Evolutionary conservation across 2,113 vertebrate species (phyloP), one percentile per base, ranked within the genome.

Genomic region (Uria aalge): DNA sequence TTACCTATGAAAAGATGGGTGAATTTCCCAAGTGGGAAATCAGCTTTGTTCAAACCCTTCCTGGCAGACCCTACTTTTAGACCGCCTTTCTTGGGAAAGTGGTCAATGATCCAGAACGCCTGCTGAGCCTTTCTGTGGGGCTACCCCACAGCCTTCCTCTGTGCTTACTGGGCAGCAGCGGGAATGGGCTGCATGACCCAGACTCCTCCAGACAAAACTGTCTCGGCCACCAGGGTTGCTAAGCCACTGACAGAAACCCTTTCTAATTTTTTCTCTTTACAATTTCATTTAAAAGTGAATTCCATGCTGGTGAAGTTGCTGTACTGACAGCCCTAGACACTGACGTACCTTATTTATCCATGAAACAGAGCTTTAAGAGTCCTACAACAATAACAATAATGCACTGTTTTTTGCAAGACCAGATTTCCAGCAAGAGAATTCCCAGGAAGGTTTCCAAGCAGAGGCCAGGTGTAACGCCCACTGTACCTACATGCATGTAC

Each of bases 401-500:
- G 40, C 38, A 45, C 38, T 83, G 24, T 9, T 75, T 8, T 92
- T 86, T 90, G 24, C 40, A 86, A 79, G 48, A 40, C 9, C 9
- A 40, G 32, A 15, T 43, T 74, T 74, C 60, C 71, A 78, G 41
- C 40, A 68, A 56, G 19, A 50, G 15, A 71, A 56, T 86, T 74
- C 45, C 48, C 20, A 30, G 12, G 6, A 53, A 69, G 26, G 6
- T 30, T 91, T 64, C 52, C 55, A 55, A 67, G 52, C 55, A 74
- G 40, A 66, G 30, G n/a, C 55, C 64, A 69, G 17, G 5, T 74
- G 32, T 1, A 2, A 43, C 22, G 22, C 29, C 57, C 20, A 5
- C 15, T 4, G 1, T 17, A 43, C 0, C 0, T 24, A 24, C 1
- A 0, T 59, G 12, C n/a, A 19, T 11, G 41, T 81, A 48, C 36